Evolutionary conservation across 1,140 invertebrate species (phyloP).

Genomic region (Artemia franciscana): DNA sequence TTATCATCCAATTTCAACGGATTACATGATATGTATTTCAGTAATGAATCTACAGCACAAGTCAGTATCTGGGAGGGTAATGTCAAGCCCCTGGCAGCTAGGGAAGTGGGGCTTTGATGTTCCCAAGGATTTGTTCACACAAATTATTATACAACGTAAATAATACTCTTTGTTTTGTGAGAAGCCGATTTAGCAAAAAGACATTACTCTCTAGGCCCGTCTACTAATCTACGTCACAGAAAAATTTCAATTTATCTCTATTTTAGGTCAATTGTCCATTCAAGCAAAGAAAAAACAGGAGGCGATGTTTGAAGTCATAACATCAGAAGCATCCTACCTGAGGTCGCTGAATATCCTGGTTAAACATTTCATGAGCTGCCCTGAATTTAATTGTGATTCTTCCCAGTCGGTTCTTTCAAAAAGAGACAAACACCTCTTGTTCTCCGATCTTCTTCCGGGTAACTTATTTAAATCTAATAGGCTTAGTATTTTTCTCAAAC

Average conservation of each 20-base stretch:
- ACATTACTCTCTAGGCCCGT: no score
- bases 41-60: no score
- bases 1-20: no score
- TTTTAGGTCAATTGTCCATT: constrained; percentile 35
- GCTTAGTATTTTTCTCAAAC: neutral
- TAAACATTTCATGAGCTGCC: constrained; percentile 58
- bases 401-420: constrained; percentile 38
- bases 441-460: constrained; percentile 48
- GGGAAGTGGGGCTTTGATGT: no score
- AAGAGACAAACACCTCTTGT: constrained; percentile 49
- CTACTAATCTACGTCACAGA: no score
- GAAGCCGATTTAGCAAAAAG: no score
- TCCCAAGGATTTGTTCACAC: no score
- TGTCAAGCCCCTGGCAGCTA: no score
- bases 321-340: constrained; percentile 85
- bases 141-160: no score
- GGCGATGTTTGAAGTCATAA: constrained; percentile 84
- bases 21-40: no score
- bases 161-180: no score
- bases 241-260: constrained; percentile 3
- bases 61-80: no score
- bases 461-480: constrained; percentile 9
- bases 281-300: constrained; percentile 59
- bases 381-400: constrained; percentile 30
- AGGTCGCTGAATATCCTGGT: constrained; percentile 75